Base-by-base conservation (phyloP, 2,888 invertebrate species). In the Cheilosia vulpina region DNA sequence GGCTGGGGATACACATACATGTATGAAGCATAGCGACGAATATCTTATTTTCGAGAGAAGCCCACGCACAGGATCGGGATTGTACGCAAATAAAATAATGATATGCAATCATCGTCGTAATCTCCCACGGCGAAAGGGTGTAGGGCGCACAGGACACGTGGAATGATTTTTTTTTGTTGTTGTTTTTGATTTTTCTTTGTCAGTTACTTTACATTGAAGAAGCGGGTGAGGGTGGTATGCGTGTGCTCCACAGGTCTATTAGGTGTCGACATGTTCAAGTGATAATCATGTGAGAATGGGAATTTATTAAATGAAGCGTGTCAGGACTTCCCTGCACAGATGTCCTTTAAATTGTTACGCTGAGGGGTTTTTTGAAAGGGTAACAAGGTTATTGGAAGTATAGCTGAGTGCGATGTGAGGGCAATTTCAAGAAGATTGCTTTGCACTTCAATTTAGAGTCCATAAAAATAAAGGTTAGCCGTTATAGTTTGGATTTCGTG, bases 281-380 rank as follows among this genome's bases (percentile, higher is more conserved):
- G 50, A 82, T 65, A 77, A 82, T 77, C 53, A 82, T 66, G 77
- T 77, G 82, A 66, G 53, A 72, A 82, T 66, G 82, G 31, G 77
- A 76, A 81, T 76, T 81, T 76, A 69, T 81, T 69, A 63, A 81
- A 81, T 76, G 76, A 77, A 66, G 38, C 77, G 82, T 82, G 77
- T 31, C 53, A 71, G 45, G 53, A 63, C 65, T 57, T 68, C 62
- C 66, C 66, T 62, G 66, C 60, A 58, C 78, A 79, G 76, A 83
- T 83, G 79, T 63, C 79, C 57, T 78, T 73, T 55, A 58, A 62
- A 55, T 55, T 77, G 62, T 62, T 41, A 41, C 50, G 52, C 13
- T 4, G 4, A 50, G 4, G 34, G 47, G 58, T 38, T 55, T 62
- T 62, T 47, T 55, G 55, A 55, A 65, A 60, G 65, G 71, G 53